Evolutionary conservation across 2,113 vertebrate species (phyloP).

Genomic region (Phylloscopus trochiloides): DNA sequence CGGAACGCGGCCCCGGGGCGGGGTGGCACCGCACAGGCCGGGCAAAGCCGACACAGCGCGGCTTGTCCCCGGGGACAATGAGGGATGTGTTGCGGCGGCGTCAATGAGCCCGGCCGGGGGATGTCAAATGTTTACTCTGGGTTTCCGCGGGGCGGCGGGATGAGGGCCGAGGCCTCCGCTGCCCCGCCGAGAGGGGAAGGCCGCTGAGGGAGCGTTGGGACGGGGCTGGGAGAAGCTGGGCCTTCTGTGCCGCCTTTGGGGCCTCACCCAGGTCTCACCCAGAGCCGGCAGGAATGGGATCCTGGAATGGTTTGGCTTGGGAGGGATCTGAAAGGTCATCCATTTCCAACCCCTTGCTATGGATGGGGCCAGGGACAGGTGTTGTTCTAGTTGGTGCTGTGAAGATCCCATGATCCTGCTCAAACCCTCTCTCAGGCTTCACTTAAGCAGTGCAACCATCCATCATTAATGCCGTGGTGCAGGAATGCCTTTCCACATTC

Average conservation of each 20-base stretch:
- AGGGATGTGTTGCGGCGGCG: conserved; percentile 44
- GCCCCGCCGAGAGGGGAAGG: accelerated
- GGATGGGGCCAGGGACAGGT: neutral
- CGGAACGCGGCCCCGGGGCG: conserved; percentile 1
- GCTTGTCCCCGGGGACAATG: neutral
- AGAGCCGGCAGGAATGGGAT: neutral
- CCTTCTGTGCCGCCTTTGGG: neutral
- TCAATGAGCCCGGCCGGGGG: conserved; percentile 21
- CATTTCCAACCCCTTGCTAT: neutral
- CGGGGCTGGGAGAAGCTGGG: accelerated
- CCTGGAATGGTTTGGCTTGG: neutral
- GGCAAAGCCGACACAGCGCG: conserved; percentile 29
- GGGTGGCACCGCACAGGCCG: neutral
- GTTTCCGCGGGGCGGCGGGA: neutral
- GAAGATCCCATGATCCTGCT: accelerated
- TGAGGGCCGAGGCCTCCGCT: accelerated
- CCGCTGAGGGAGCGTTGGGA: accelerated
- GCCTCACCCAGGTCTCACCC: accelerated
- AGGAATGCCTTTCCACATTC: accelerated
- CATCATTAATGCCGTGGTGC: neutral
- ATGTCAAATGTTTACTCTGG: conserved; percentile 73
- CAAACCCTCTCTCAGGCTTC: neutral
- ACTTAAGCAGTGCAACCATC: neutral
- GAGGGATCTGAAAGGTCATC: neutral
- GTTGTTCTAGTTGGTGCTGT: accelerated